A percentile compares a stretch with the other conserved stretches of the same genome.
These are phyloP conservation scores for Cephus nigrinus DNA, from an alignment of 2,888 invertebrate species.

Conservation along the genomic window DNA sequence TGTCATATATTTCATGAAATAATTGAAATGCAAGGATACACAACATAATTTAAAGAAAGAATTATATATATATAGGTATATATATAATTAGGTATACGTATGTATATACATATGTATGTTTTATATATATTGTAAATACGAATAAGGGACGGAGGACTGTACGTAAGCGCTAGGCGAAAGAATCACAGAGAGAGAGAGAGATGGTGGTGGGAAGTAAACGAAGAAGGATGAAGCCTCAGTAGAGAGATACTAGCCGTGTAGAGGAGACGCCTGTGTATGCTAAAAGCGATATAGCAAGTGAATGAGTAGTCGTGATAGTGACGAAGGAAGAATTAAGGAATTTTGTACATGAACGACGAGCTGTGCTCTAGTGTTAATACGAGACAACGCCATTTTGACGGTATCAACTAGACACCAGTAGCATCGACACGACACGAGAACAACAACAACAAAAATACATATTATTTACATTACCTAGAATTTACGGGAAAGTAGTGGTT, in stretches of 20 bases:
- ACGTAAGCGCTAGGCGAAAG: slow-evolving; percentile 4
- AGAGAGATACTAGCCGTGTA: slow-evolving; percentile 11
- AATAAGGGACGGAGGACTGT: slow-evolving; percentile 6
- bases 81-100: slow-evolving; percentile 41
- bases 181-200: slow-evolving; percentile 17
- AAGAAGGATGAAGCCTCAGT: slow-evolving; percentile 19
- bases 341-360: slow-evolving; percentile 42
- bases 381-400: slow-evolving; percentile 25
- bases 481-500: slow-evolving; percentile 58
- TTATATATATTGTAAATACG: slow-evolving; percentile 33
- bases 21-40: slow-evolving; percentile 57
- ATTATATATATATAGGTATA: slow-evolving; percentile 57
- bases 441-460: slow-evolving; percentile 44
- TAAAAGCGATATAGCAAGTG: slow-evolving; percentile 11
- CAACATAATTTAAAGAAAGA: slow-evolving; percentile 49
- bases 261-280: slow-evolving; percentile 20
- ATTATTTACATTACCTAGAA: slow-evolving; percentile 63
- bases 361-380: slow-evolving; percentile 39
- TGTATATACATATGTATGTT: slow-evolving; percentile 29
- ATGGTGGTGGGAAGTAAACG: neutral
- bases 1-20: slow-evolving; percentile 53
- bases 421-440: slow-evolving; percentile 3
- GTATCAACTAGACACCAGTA: too few species aligned
- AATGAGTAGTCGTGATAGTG: slow-evolving; percentile 10
- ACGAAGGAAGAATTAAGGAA: slow-evolving; percentile 14